A percentile compares a stretch with the other conserved stretches of the same genome.
phyloP scores from a whole-genome alignment of 2,888 invertebrate genomes.

The Leptopterna dolabrata region DNA sequence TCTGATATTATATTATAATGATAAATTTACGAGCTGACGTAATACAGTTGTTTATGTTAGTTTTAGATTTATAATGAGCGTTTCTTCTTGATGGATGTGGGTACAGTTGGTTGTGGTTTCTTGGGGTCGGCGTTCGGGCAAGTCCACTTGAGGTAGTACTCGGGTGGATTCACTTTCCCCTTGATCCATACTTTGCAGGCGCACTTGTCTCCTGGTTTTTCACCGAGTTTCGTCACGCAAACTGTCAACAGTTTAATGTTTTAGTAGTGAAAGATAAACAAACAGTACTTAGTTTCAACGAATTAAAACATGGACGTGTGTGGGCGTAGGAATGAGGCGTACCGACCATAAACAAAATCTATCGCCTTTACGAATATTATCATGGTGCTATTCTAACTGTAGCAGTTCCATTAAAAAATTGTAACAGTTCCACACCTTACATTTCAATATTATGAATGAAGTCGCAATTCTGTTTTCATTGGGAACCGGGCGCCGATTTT shows the following conservation, averaged over 20 bases:
- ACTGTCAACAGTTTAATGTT: background rate
- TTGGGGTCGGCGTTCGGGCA: conserved; percentile 45
- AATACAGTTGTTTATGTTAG: background rate
- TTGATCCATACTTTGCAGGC: conserved; percentile 42
- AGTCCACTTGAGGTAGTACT: conserved; percentile 44
- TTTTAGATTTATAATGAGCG: background rate
- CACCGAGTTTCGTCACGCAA: conserved; percentile 39
- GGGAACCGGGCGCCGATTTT: too few species aligned
- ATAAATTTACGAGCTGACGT: background rate
- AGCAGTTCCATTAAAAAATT: too few species aligned
- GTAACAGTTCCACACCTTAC: too few species aligned
- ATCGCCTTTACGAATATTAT: too few species aligned
- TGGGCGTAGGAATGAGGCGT: too few species aligned
- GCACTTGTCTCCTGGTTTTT: conserved; percentile 35
- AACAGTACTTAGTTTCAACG: too few species aligned
- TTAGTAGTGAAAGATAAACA: too few species aligned
- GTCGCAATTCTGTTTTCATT: too few species aligned
- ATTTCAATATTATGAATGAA: too few species aligned
- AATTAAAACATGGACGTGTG: too few species aligned
- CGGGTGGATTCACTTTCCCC: background rate
- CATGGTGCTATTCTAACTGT: too few species aligned
- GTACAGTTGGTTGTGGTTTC: conserved; percentile 25
- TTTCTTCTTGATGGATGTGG: conserved; percentile 5
- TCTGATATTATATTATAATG: background rate
- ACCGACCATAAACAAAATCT: too few species aligned